Conservation (phyloP, 2,113 vertebrate species). For the Lepus timidus region DNA sequence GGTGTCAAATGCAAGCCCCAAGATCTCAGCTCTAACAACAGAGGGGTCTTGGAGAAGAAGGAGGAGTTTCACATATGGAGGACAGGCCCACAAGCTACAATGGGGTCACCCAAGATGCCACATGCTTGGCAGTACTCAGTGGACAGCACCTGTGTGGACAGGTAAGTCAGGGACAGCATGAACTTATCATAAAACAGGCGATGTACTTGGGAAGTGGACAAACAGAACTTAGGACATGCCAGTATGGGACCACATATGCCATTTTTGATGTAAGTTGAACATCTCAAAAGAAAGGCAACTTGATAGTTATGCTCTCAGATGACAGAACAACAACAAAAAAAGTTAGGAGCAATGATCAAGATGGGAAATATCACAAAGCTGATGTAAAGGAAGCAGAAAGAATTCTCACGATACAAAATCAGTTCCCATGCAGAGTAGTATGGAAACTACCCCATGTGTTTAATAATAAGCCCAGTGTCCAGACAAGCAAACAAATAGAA, state of each 20-base stretch:
- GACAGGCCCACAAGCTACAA: neutral
- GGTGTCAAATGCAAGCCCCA: neutral
- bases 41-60: neutral
- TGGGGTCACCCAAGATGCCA: too few species aligned
- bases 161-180: too few species aligned
- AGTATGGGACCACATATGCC: neutral
- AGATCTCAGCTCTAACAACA: too few species aligned
- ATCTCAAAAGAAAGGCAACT: neutral
- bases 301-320: neutral
- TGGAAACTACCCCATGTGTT: too few species aligned
- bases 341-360: neutral
- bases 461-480: neutral
- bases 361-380: neutral
- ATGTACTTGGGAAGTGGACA: neutral
- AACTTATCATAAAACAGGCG: neutral
- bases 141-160: neutral
- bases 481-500: neutral
- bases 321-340: neutral
- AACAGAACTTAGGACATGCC: neutral
- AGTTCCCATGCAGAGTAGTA: neutral
- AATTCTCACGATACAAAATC: neutral
- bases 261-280: neutral
- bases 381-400: neutral
- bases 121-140: neutral
- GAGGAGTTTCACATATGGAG: neutral